Conservation (phyloP, 2,113 vertebrate species). For the Gorsachius goisagi region DNA sequence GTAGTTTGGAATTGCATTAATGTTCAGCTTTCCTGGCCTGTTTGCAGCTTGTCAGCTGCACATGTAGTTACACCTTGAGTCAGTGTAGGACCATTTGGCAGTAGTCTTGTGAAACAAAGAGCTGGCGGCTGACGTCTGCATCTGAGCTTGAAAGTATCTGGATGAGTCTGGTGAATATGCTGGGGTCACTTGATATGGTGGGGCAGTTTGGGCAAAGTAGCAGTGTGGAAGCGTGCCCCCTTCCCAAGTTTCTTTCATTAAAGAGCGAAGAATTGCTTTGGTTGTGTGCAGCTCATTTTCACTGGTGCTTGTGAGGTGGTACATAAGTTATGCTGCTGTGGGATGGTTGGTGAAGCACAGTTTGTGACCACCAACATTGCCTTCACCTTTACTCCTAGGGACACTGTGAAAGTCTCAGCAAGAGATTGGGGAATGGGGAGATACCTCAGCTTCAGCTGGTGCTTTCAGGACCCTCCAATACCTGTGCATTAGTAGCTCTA, state of each 20-base stretch:
- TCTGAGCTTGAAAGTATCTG: background rate
- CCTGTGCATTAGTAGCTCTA: background rate
- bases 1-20: background rate
- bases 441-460: background rate
- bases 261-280: background rate
- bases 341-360: background rate
- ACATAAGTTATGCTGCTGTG: background rate
- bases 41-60: background rate
- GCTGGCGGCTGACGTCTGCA: background rate
- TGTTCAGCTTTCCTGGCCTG: background rate
- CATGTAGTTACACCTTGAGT: background rate
- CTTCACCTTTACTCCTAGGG: background rate
- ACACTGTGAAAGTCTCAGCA: background rate
- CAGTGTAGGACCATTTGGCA: background rate
- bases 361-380: fast-evolving
- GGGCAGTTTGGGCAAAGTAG: background rate
- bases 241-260: background rate
- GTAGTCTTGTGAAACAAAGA: background rate
- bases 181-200: too few relatives aligned
- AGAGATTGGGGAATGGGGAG: background rate
- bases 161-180: background rate
- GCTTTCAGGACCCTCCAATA: background rate
- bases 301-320: background rate
- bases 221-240: background rate
- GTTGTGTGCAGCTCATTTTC: background rate